Conservation (phyloP, 2,113 vertebrate genomes). For the Myiozetetes cayanensis region DNA sequence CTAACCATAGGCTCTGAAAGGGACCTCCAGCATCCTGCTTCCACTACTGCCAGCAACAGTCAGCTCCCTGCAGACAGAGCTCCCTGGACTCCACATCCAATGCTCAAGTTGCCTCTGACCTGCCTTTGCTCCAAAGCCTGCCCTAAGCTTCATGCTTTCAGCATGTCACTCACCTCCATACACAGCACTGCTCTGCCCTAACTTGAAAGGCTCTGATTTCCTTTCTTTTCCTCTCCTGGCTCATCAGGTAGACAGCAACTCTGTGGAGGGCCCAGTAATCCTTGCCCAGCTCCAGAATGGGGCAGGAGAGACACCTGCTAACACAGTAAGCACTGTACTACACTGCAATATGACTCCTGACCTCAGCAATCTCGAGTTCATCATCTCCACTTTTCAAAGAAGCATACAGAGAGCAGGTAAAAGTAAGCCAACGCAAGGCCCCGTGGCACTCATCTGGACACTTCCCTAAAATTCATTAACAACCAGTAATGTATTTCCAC, state of each 20-base stretch:
- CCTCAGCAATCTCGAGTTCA: neutral
- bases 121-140: neutral
- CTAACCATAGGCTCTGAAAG: neutral
- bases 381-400: neutral
- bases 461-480: neutral
- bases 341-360: neutral
- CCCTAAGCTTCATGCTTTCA: neutral
- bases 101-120: neutral
- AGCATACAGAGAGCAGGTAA: neutral
- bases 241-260: neutral
- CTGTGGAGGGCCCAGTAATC: neutral
- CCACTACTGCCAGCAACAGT: neutral
- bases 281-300: accelerated
- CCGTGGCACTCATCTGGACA: neutral
- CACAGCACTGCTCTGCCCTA: neutral
- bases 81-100: neutral
- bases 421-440: neutral
- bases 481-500: neutral
- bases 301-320: neutral
- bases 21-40: neutral
- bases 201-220: accelerated
- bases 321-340: neutral
- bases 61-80: neutral
- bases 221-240: neutral
- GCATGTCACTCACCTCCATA: neutral